Evolutionary conservation across 1,140 invertebrate genomes (phyloP), one percentile per base, ranked within the genome.

Genomic region (Phthorimaea operculella): DNA sequence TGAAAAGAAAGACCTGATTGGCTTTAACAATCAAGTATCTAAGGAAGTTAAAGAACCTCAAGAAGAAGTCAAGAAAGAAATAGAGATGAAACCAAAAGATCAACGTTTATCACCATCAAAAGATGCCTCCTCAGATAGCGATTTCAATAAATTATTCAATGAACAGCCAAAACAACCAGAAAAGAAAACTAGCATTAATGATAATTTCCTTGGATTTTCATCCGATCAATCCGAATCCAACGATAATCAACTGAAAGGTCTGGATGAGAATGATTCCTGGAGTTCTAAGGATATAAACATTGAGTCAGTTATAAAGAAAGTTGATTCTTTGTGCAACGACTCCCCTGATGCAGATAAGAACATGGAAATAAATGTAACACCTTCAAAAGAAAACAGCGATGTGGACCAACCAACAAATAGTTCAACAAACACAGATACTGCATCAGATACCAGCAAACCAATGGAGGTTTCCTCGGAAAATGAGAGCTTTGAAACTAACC

Each of bases 231-330:
- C 55, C 21, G 68, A 74, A 33, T 55, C 33, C 62, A 60, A 28
- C 57, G 64, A 63, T 55, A 71, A 57, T 44, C 70, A 74, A 42
- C 74, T 52, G 54, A 83, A 69, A 72, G 76, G 50, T 59, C 84
- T 55, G 64, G 91, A 92, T 60, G 92, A 93, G 66, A 92, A 88
- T 69, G 91, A 93, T 70, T 90, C 89, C 66, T 93, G 91, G 92
- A 90, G 90, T 17, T 89, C 90, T 1, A 93, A 93, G 76, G 91
- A 93, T 64, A 87, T 93, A 1, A 92, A 91, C 64, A 92, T 93
- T 55, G 92, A 93, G 60, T 92, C 91, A 28, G 92, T 94, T 12
- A 93, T 94, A 52, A 92, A 93, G 73, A 92, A 92, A 58, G 89
- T 92, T 0, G 91, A 92, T 65, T 90, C 90, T 12, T 59, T 83